Base-by-base conservation (phyloP, 2,113 vertebrate genomes). In the Tautogolabrus adspersus region DNA sequence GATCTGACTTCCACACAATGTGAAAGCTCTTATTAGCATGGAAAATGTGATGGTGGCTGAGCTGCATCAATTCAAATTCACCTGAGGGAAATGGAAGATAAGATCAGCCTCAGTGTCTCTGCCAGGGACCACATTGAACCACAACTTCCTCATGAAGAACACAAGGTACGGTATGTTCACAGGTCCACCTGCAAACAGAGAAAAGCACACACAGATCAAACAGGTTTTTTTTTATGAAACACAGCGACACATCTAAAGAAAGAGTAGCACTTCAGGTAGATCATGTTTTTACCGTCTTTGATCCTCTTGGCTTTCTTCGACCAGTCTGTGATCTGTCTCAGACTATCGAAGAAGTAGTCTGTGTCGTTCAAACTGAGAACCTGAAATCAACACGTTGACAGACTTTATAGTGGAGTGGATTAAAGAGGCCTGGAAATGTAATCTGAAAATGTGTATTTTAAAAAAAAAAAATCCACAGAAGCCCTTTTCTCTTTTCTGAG, bases 1-100 rank as follows among this genome's bases (percentile, higher is more conserved):
- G 6, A 42, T 42, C 40, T 10, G 11, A 6, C 11, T 42, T 9
- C 3, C 15, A 7, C 16, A 18, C 6, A 1, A 18, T 18, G 6
- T 18, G 18, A 15, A 16, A 18, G 0, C 16, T 7, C 47, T 49
- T 18, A 19, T 49, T 7, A 6, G 40, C 7, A 18, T 18, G 67
- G 54, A 70, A 79, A 79, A 83, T 52, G 12, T n/a, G 42, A 63
- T 5, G 19, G 30, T 40, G 19, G 11, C 18, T 15, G 63, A 60
- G 26, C 51, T 3, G 15, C 47, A 67, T 46, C 40, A 26, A 75
- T 83, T 73, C 56, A 81, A 72, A 84, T 60, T 46, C 91, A 99
- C 98, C 97, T 99, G 98, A 76, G 97, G 96, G 89, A 95, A 99
- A 82, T 99, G 98, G 84, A 99, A 98, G 74, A 97, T 95, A 40